Conservation (phyloP, 2,797 vertebrate genomes). For the Pangasius larnaudii region DNA sequence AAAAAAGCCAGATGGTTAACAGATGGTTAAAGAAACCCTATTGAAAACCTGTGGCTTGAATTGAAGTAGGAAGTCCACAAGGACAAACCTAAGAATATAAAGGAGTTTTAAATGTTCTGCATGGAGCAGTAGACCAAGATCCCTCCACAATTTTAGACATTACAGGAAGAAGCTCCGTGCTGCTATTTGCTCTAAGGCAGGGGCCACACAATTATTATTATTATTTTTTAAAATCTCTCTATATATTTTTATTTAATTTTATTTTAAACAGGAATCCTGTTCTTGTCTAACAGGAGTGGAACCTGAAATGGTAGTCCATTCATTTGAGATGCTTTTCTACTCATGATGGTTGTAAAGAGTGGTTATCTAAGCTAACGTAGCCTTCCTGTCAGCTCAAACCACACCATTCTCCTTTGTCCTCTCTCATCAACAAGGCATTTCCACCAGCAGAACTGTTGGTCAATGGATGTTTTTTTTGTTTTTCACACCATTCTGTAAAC, state of each 20-base stretch:
- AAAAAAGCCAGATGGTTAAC: not conserved
- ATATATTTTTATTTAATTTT: too few species aligned
- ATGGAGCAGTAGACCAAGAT: not conserved
- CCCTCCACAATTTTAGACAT: not conserved
- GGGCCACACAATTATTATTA: too few species aligned
- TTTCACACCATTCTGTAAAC: too few species aligned
- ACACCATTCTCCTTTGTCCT: not conserved
- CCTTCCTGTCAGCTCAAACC: not conserved
- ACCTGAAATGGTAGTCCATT: not conserved
- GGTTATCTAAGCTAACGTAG: not conserved
- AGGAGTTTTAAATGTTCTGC: not conserved
- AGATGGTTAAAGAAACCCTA: not conserved
- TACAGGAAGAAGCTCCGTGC: not conserved
- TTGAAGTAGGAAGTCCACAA: not conserved
- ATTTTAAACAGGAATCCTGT: not conserved
- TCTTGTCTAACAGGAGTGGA: not conserved
- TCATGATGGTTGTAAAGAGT: not conserved
- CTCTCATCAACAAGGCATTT: not conserved
- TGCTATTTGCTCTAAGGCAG: not conserved
- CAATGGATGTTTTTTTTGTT: too few species aligned
- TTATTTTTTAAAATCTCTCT: too few species aligned
- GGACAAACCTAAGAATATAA: not conserved
- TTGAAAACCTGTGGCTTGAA: not conserved
- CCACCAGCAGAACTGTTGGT: not conserved
- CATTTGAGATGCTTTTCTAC: not conserved